These are phyloP conservation scores for Argya squamiceps DNA, from an alignment of 2,797 vertebrate species.

Conservation along the genomic window DNA sequence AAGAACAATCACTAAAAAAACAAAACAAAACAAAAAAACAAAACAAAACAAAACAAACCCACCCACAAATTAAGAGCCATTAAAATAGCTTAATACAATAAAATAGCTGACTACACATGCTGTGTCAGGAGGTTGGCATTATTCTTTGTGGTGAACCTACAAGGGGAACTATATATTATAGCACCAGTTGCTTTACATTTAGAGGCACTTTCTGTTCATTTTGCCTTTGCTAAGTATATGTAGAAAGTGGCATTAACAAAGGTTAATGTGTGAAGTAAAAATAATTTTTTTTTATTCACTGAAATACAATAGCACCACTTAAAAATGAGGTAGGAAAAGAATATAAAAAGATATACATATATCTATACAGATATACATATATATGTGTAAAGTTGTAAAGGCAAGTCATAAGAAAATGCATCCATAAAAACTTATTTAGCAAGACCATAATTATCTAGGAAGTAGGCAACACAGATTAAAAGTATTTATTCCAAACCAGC, in stretches of 20 bases:
- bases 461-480: not conserved
- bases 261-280: not conserved
- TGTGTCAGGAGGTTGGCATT: not conserved
- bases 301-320: not conserved
- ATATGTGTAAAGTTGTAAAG: not conserved
- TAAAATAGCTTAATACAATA: not conserved
- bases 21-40: not conserved
- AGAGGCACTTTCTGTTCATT: not conserved
- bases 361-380: not conserved
- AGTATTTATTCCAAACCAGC: not conserved
- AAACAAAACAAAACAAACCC: not conserved
- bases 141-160: not conserved
- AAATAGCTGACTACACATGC: not conserved
- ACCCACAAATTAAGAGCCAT: not conserved
- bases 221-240: not conserved
- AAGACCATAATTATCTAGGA: not conserved
- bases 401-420: not conserved
- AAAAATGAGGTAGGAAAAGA: not conserved
- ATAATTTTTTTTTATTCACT: not conserved
- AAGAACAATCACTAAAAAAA: not conserved
- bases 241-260: not conserved
- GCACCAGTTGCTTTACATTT: not conserved
- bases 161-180: not conserved
- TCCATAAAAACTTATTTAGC: not conserved
- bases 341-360: not conserved